phyloP scores from a whole-genome alignment of 2,888 invertebrate species.

The Poecilobothrus nobilitatus region DNA sequence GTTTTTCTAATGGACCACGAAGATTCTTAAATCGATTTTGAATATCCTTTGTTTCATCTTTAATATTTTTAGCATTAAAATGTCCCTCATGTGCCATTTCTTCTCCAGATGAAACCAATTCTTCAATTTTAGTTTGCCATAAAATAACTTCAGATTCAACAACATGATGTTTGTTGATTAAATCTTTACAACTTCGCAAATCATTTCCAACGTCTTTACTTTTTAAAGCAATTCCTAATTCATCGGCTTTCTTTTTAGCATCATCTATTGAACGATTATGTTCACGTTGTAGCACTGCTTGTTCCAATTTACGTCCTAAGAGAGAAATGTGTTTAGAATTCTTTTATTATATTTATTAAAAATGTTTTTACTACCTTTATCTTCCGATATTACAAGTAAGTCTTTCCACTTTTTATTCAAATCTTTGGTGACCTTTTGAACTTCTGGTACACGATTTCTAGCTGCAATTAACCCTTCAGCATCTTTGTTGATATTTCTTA shows the following conservation, averaged over 20 bases:
- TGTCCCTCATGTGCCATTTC: slow-evolving; percentile 91
- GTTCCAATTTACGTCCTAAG: slow-evolving; percentile 63
- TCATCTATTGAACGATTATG: slow-evolving; percentile 78
- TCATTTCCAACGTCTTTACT: slow-evolving; percentile 82
- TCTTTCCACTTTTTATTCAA: slow-evolving; percentile 72
- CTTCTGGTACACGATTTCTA: slow-evolving; percentile 61
- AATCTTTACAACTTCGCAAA: slow-evolving; percentile 81
- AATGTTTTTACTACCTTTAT: slow-evolving; percentile 38
- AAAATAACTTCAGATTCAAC: slow-evolving; percentile 77
- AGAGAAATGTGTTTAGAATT: neutral
- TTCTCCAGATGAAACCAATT: slow-evolving; percentile 69
- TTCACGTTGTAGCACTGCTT: slow-evolving; percentile 77
- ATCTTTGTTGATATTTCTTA: slow-evolving; percentile 74
- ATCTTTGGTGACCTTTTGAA: slow-evolving; percentile 56
- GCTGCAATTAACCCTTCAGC: slow-evolving; percentile 65
- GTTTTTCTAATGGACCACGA: slow-evolving; percentile 59
- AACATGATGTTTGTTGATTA: slow-evolving; percentile 81
- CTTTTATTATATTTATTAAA: neutral
- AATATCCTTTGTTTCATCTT: slow-evolving; percentile 65
- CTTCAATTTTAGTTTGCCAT: slow-evolving; percentile 74
- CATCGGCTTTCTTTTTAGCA: slow-evolving; percentile 75
- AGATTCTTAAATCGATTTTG: slow-evolving; percentile 62
- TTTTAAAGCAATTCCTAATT: slow-evolving; percentile 68
- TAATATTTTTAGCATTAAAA: slow-evolving; percentile 84
- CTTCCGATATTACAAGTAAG: slow-evolving; percentile 57